phyloP scores from a whole-genome alignment of 2,113 vertebrate species.

The Triplophysa rosa region DNA sequence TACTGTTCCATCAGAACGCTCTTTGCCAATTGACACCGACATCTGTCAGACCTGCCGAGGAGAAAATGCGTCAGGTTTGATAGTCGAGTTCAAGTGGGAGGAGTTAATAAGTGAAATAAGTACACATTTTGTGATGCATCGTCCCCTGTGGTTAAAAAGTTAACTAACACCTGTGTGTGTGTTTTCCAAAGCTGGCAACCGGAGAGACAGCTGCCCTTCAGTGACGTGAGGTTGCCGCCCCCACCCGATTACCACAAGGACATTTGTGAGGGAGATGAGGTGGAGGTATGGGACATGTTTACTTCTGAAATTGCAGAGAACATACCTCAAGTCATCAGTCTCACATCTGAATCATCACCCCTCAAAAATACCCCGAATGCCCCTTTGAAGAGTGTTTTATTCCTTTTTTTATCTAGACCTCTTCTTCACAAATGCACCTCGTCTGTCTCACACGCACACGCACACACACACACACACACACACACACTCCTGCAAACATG shows the following conservation, averaged over 20 bases:
- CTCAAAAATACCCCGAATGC: not conserved
- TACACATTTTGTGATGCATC: not conserved
- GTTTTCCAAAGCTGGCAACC: constrained; percentile 82
- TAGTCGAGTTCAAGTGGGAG: not conserved
- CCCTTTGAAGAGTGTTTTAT: not conserved
- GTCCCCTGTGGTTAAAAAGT: constrained; percentile 5
- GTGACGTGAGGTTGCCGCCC: constrained; percentile 87
- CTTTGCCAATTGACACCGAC: not conserved
- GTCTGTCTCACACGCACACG: not conserved
- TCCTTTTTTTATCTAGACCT: not conserved
- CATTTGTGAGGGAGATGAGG: constrained; percentile 89
- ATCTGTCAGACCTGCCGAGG: not conserved
- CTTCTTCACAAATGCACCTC: not conserved
- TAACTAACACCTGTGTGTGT: constrained; percentile 26
- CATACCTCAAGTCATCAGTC: not conserved
- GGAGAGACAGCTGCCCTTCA: constrained; percentile 89
- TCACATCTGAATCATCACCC: not conserved
- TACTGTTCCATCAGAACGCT: not conserved
- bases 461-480: not conserved
- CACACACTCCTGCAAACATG: not conserved
- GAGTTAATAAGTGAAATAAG: not conserved
- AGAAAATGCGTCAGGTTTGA: not conserved
- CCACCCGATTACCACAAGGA: constrained; percentile 85
- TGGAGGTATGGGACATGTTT: constrained; percentile 78
- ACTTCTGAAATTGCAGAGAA: constrained; percentile 1